Evolutionary conservation across 2,888 invertebrate genomes (phyloP).

Genomic region (Zygaena filipendulae): DNA sequence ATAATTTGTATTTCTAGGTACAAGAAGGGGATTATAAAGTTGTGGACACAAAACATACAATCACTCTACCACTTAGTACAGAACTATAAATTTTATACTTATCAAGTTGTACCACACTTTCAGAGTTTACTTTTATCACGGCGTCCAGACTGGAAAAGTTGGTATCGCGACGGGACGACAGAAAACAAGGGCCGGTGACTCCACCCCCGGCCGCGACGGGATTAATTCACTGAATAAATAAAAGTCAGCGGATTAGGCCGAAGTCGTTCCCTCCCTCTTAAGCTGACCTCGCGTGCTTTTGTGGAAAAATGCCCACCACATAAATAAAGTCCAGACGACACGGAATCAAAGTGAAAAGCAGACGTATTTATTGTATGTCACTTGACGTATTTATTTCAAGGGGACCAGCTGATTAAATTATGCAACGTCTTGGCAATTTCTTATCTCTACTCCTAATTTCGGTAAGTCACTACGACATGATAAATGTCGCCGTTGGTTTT

Average conservation of each 20-base stretch:
- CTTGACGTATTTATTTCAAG: not conserved
- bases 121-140: conserved; percentile 37
- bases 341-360: conserved; percentile 48
- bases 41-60: too few species aligned
- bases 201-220: conserved; percentile 44
- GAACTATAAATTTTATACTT: conserved; percentile 35
- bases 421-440: too few species aligned
- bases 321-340: conserved; percentile 52
- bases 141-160: conserved; percentile 41
- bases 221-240: conserved; percentile 70
- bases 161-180: conserved; percentile 37
- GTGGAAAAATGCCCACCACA: conserved; percentile 59
- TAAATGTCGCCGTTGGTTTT: too few species aligned
- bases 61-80: too few species aligned
- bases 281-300: conserved; percentile 65
- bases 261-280: conserved; percentile 65
- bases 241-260: conserved; percentile 69
- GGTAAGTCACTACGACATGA: too few species aligned
- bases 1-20: too few species aligned
- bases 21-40: too few species aligned
- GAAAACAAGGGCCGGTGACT: conserved; percentile 52
- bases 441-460: too few species aligned
- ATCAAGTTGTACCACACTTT: conserved; percentile 26
- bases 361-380: conserved; percentile 25
- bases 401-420: conserved; percentile 4